Percentiles rank a stretch among this genome's conserved stretches.
phyloP scores from a whole-genome alignment of 2,888 invertebrate species.

The Noctua pronuba region DNA sequence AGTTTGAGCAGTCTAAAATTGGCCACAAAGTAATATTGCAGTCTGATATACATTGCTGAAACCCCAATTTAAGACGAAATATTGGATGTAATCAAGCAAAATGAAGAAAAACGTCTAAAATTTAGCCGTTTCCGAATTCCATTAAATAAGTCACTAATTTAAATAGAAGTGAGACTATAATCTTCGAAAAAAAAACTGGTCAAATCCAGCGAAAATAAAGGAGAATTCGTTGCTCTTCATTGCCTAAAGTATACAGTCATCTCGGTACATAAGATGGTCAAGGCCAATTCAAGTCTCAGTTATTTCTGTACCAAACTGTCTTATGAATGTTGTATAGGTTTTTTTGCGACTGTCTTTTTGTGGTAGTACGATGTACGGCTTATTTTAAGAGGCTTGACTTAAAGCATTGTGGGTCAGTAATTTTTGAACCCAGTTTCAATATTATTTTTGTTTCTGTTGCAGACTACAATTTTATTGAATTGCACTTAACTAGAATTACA shows the following conservation, averaged over 20 bases:
- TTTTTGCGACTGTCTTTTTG: constrained; percentile 37
- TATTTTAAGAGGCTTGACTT: not conserved
- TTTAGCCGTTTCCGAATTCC: not conserved
- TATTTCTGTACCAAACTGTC: constrained; percentile 58
- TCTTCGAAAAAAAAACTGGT: no score
- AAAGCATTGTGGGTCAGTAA: not conserved
- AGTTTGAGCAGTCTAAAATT: not conserved
- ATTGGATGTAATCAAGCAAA: not conserved
- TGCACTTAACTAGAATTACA: not conserved
- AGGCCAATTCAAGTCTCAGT: constrained; percentile 55
- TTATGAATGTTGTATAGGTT: constrained; percentile 46
- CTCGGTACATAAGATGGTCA: constrained; percentile 50
- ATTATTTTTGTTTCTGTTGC: not conserved
- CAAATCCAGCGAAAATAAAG: constrained; percentile 31
- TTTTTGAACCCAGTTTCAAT: not conserved
- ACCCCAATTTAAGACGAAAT: not conserved
- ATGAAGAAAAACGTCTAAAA: not conserved
- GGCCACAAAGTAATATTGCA: constrained; percentile 13
- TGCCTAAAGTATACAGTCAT: constrained; percentile 52
- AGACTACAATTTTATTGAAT: not conserved
- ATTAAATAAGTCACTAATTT: not conserved
- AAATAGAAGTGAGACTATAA: no score
- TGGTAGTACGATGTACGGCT: not conserved
- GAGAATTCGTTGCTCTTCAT: constrained; percentile 40
- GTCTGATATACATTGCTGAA: not conserved